These are phyloP conservation scores for Pleuronectes platessa DNA, from an alignment of 2,113 vertebrate genomes.

Conservation along the genomic window DNA sequence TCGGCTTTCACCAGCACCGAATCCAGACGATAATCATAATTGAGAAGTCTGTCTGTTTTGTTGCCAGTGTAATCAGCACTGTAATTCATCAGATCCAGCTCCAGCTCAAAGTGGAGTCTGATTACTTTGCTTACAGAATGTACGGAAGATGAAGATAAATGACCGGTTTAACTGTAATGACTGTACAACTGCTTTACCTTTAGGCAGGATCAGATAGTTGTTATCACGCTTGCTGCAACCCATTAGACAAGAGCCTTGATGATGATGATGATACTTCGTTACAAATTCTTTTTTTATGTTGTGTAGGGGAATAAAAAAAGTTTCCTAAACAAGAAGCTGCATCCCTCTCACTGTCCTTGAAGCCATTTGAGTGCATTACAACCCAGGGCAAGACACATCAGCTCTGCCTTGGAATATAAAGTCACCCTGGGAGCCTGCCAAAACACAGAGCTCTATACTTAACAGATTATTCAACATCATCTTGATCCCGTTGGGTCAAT, in stretches of 20 bases:
- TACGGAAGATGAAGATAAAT: slow-evolving; percentile 12
- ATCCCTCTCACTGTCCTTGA: slow-evolving; percentile 34
- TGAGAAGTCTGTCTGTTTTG: slow-evolving; percentile 9
- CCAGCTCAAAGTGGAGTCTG: neutral
- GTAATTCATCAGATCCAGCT: slow-evolving; percentile 9
- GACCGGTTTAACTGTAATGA: neutral
- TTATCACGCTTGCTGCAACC: slow-evolving; percentile 16
- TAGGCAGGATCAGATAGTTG: neutral
- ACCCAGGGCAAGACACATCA: slow-evolving; percentile 23
- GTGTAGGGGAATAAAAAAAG: neutral
- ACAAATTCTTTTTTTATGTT: neutral
- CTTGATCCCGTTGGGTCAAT: slow-evolving; percentile 45
- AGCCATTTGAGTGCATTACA: slow-evolving; percentile 1
- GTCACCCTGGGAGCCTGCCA: slow-evolving; percentile 52
- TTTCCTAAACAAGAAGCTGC: neutral
- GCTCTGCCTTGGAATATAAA: slow-evolving; percentile 42
- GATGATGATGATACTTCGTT: slow-evolving; percentile 11
- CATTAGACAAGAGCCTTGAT: slow-evolving; percentile 18
- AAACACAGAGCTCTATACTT: slow-evolving; percentile 50
- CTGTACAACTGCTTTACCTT: slow-evolving; percentile 1
- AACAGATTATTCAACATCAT: slow-evolving; percentile 64
- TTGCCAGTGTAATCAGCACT: slow-evolving; percentile 8
- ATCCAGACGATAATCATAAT: slow-evolving; percentile 11
- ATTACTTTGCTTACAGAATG: slow-evolving; percentile 1
- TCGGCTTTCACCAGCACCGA: neutral